A percentile compares a stretch with the other conserved stretches of the same genome.
Evolutionary conservation across 1,140 invertebrate genomes (phyloP).

Genomic region (Trichonephila inaurata): DNA sequence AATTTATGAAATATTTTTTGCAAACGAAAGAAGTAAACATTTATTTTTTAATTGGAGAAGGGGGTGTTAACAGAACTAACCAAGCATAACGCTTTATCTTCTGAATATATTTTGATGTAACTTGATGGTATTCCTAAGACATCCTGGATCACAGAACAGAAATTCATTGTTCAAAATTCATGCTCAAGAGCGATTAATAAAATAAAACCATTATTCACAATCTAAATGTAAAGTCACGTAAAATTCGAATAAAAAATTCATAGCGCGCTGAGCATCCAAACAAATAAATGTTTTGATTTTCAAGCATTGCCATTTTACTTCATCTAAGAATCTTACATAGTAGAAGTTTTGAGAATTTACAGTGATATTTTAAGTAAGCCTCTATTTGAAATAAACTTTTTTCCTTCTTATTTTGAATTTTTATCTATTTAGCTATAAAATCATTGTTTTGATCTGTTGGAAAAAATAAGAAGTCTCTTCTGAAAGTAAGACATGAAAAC

Average conservation of each 20-base stretch:
- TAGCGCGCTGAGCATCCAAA: conserved; percentile 52
- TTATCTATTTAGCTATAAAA: no score
- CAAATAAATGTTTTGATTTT: conserved; percentile 51
- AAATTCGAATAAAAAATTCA: conserved; percentile 39
- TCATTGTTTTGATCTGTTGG: no score
- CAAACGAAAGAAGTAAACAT: no score
- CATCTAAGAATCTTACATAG: not conserved
- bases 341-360: not conserved
- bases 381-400: no score
- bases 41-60: conserved; percentile 1
- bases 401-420: no score
- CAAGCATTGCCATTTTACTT: not conserved
- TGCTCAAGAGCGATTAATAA: not conserved
- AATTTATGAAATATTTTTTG: no score
- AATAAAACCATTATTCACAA: not conserved
- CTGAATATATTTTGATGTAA: conserved; percentile 43
- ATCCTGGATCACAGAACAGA: not conserved
- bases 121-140: conserved; percentile 43
- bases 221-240: not conserved
- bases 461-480: no score
- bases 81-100: conserved; percentile 70
- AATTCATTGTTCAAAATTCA: conserved; percentile 53
- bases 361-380: no score
- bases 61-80: conserved; percentile 48
- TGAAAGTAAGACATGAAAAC: no score